Evolutionary conservation across 2,888 invertebrate genomes (phyloP), one percentile per base, ranked within the genome.

Genomic region (Epistrophe eligans): DNA sequence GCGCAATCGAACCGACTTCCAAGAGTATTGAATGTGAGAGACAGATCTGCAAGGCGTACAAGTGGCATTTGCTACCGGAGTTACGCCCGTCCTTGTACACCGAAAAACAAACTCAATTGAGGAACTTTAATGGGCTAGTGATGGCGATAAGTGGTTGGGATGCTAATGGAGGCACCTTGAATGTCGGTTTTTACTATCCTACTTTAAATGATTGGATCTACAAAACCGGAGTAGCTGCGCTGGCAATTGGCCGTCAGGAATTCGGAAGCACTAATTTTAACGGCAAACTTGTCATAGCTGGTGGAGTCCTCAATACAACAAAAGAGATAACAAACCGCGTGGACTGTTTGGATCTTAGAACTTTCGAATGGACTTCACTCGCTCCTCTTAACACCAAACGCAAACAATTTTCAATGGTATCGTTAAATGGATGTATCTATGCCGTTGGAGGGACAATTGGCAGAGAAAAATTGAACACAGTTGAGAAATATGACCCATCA

Each of bases 111-210:
- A 24, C 57, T 15, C n/a, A 50, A n/a, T 10, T 60, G 0, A 74
- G 80, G 2, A 74, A 40, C 35, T 60, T 52, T 5, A 74, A 35
- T 10, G 24, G 24, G 24, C 0, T 70, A 7, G 10, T 70, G 0
- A 70, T 70, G 19, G 67, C 60, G 3, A 45, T 80, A 11, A 74
- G 60, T 60, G 74, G 80, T 4, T 80, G 32, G 58, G 11, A 1
- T 10, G 13, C 11, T 1, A 70, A 24, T 11, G 24, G 9, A 2
- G 24, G 38, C 2, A n/a, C 15, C 19, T 52, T 70, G 7, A 70
- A 70, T 35, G 9, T 70, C 8, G 52, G 52, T 10, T 15, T 52
- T 1, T 52, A 52, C n/a, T 40, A 40, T n/a, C 52, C 67, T 0
- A 19, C 9, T 19, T 52, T 38, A 2, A 24, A 52, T 32, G 24